Conservation (phyloP, 2,113 vertebrate species). For the Atlantisia rogersi region DNA sequence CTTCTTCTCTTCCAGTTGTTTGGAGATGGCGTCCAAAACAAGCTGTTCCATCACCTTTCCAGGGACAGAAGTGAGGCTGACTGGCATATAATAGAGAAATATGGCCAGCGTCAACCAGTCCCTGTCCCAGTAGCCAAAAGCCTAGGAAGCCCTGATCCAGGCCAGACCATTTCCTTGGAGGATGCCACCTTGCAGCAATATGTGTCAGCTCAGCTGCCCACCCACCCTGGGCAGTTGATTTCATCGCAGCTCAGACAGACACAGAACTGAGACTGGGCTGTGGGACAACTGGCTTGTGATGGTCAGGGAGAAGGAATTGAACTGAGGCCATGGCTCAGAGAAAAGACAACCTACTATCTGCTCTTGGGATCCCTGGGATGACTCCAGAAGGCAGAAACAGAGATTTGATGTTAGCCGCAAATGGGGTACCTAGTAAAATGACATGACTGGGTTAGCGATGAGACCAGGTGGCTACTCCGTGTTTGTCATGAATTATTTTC, state of each 20-base stretch:
- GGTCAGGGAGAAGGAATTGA: not conserved
- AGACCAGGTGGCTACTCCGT: not conserved
- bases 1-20: too few relatives aligned
- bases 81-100: not conserved
- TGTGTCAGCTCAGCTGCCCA: not conserved
- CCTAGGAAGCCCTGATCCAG: not conserved
- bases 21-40: too few relatives aligned
- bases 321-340: not conserved
- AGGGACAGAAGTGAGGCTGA: too few relatives aligned
- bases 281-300: not conserved
- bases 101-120: accelerated
- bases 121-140: not conserved
- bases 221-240: not conserved
- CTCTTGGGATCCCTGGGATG: not conserved
- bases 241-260: not conserved
- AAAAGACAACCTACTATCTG: not conserved
- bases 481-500: not conserved
- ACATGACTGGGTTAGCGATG: not conserved
- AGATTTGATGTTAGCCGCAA: not conserved
- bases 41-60: too few relatives aligned
- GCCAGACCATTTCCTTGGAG: not conserved
- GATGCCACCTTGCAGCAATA: accelerated
- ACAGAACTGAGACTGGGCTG: not conserved
- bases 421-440: not conserved
- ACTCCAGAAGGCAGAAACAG: not conserved